Evolutionary conservation across 2,797 vertebrate genomes (phyloP), one percentile per base, ranked within the genome.

Genomic region (Adelosebastes latens): DNA sequence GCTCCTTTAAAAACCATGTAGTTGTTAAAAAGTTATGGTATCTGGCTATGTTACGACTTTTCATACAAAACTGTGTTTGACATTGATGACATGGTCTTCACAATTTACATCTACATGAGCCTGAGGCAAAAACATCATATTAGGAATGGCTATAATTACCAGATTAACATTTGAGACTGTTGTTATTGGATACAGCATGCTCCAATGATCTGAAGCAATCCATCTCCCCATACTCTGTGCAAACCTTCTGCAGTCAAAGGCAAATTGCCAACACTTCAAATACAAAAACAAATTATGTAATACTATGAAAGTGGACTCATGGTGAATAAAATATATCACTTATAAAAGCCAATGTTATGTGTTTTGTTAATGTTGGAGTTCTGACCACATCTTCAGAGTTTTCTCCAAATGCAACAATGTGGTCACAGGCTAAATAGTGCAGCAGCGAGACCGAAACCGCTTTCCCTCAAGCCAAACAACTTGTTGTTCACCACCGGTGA

Each of bases 401-500:
- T 60, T 71, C 53, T 52, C 69, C 80, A 84, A 84, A 88, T 36
- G 8, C 67, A 72, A 79, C 72, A 78, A 56, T 91, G 89, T 20
- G 79, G 81, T 93, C 84, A 83, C 61, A 39, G 59, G 70, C 86
- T 87, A 86, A 91, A 91, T 71, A 29, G 55, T 32, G 66, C 60
- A 81, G 64, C 77, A 69, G 72, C 59, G 62, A 81, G 46, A 80
- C 62, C 80, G 59, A 88, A 89, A 85, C 70, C 53, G 59, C 82
- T 83, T 85, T 75, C 34, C 78, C 70, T 76, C 46, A 69, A 81
- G 87, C 85, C 76, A 82, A 88, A 92, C 79, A 82, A 86, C 77
- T 66, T 74, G 70, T 82, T 89, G 62, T 82, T 87, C 83, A 80
- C 66, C 46, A 29, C 66, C 1, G 65, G 29, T 52, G 89, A 92